phyloP scores from a whole-genome alignment of 2,113 vertebrate species.

The Rostratula benghalensis region DNA sequence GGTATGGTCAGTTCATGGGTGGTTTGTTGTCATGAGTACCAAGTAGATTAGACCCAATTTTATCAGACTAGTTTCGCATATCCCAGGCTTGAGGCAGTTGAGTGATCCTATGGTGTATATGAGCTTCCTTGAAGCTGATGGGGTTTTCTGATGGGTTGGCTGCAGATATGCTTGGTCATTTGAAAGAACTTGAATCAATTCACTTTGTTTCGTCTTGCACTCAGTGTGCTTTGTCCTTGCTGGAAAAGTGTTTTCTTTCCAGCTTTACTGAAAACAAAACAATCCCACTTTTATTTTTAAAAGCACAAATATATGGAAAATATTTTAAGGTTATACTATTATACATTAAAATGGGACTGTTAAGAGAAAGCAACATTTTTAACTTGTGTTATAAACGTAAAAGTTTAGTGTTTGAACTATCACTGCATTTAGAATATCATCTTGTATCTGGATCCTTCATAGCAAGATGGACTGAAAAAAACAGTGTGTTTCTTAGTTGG shows the following conservation, averaged over 20 bases:
- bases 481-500: neutral
- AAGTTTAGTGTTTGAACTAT: neutral
- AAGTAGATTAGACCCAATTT: neutral
- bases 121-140: neutral
- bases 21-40: neutral
- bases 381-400: neutral
- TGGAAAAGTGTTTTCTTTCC: neutral
- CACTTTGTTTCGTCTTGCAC: neutral
- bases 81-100: neutral
- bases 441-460: neutral
- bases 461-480: neutral
- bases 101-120: neutral
- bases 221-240: neutral
- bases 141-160: neutral
- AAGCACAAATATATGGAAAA: neutral
- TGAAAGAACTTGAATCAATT: neutral
- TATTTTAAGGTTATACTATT: neutral
- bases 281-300: neutral
- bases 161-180: neutral
- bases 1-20: neutral
- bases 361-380: neutral
- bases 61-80: neutral
- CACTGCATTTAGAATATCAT: neutral
- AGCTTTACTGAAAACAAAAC: neutral
- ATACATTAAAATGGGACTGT: neutral